Evolutionary conservation across 2,888 invertebrate species (phyloP).

Genomic region (Ophion obscuratus): DNA sequence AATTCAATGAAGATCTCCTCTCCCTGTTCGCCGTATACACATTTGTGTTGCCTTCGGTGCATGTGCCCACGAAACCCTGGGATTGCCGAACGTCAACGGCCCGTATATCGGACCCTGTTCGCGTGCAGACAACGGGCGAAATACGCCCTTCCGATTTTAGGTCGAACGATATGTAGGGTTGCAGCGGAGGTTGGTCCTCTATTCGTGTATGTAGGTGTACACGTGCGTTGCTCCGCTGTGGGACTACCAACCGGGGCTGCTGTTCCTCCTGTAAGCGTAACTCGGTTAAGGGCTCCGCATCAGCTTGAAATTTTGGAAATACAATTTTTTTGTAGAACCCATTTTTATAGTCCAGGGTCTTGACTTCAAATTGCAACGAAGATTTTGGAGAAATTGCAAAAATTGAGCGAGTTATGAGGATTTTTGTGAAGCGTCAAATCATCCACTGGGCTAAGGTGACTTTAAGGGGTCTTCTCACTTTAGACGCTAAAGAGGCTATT

Average conservation of each 20-base stretch:
- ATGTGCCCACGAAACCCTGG: neutral
- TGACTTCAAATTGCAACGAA: no score
- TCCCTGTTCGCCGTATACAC: neutral
- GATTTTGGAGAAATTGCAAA: no score
- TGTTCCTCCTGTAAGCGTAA: constrained; percentile 77
- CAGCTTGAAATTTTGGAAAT: constrained; percentile 67
- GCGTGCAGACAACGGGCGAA: neutral
- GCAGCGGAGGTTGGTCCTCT: neutral
- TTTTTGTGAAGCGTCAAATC: no score
- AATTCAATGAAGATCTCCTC: constrained; percentile 78
- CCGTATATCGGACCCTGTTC: neutral
- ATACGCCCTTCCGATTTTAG: constrained; percentile 3
- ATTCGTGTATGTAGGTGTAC: neutral
- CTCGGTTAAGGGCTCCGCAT: constrained; percentile 78
- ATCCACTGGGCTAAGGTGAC: constrained; percentile 72
- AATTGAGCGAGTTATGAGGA: no score
- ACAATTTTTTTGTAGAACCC: no score
- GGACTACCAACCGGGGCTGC: constrained; percentile 22
- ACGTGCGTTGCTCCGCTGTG: neutral
- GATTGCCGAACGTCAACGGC: neutral
- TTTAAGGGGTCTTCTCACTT: constrained; percentile 56
- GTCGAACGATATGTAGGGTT: neutral
- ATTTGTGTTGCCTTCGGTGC: neutral
- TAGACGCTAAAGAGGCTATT: no score
- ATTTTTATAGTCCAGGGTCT: no score